A percentile compares a stretch with the other conserved stretches of the same genome.
Conservation (phyloP, 2,888 invertebrate genomes). For the Calameuta filiformis region DNA sequence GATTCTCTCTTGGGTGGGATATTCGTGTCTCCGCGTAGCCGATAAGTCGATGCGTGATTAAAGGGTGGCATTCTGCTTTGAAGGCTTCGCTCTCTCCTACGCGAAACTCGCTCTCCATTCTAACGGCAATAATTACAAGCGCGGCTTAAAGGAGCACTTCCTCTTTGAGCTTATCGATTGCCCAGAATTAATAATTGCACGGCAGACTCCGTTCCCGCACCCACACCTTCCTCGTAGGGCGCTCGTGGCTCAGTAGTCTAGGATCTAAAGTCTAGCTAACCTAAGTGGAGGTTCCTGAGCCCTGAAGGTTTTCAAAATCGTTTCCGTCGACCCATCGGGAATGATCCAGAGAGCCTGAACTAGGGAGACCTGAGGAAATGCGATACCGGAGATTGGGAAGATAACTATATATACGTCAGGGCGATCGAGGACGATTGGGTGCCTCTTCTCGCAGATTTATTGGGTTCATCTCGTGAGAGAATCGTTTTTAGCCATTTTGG, state of each 20-base stretch:
- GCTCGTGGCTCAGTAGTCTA: background rate
- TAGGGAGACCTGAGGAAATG: no score
- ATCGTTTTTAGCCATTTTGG: no score
- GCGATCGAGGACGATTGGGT: no score
- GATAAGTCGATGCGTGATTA: conserved; percentile 65
- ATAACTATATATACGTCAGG: no score
- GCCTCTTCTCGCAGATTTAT: no score
- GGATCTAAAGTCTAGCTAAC: no score
- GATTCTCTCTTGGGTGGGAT: background rate
- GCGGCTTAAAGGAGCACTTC: conserved; percentile 40
- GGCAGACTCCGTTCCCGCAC: conserved; percentile 13
- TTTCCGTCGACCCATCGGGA: no score
- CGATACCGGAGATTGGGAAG: no score
- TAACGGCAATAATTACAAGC: conserved; percentile 62
- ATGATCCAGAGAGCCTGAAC: no score
- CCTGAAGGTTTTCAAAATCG: background rate
- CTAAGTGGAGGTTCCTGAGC: background rate
- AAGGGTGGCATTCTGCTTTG: conserved; percentile 63
- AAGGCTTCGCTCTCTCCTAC: conserved; percentile 31
- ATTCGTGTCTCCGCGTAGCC: conserved; percentile 33
- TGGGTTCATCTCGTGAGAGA: no score
- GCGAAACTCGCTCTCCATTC: conserved; percentile 9
- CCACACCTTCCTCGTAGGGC: background rate
- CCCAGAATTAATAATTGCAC: conserved; percentile 63
- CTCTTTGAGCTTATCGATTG: conserved; percentile 64